These are phyloP conservation scores for Penaeus chinensis DNA, from an alignment of 1,140 invertebrate species.

Conservation along the genomic window DNA sequence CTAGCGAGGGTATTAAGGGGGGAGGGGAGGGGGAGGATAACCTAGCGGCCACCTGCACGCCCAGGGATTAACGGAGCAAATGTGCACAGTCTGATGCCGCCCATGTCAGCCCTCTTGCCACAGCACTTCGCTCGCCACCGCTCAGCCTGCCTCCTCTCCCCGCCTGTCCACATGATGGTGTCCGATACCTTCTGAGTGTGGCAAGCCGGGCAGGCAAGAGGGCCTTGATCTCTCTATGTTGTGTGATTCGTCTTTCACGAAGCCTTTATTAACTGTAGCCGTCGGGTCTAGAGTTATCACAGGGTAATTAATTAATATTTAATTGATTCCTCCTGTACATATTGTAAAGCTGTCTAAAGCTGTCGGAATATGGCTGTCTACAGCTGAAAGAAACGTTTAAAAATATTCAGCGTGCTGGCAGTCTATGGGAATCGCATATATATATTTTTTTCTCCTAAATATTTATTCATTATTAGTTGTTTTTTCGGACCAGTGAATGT, in stretches of 20 bases:
- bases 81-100: conserved; percentile 46
- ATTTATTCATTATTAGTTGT: no score
- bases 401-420: conserved; percentile 36
- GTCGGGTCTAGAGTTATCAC: conserved; percentile 38
- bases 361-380: background rate
- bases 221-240: conserved; percentile 43
- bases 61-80: conserved; percentile 36
- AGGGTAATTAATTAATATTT: conserved; percentile 44
- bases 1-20: background rate
- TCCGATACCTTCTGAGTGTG: conserved; percentile 26
- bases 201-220: conserved; percentile 28
- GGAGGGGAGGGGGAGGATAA: conserved; percentile 15
- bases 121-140: conserved; percentile 31
- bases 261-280: conserved; percentile 48
- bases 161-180: background rate
- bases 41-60: conserved; percentile 34
- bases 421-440: conserved; percentile 12
- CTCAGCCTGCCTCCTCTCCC: background rate
- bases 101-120: conserved; percentile 43
- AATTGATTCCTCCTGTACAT: conserved; percentile 42
- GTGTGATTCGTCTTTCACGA: conserved; percentile 45
- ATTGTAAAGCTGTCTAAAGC: conserved; percentile 1
- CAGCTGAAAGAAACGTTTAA: background rate
- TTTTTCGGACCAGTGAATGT: no score
- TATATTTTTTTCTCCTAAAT: no score